Percentiles rank a stretch among this genome's conserved stretches.
Conservation (phyloP, 2,888 invertebrate genomes). For the Anorthoa munda region DNA sequence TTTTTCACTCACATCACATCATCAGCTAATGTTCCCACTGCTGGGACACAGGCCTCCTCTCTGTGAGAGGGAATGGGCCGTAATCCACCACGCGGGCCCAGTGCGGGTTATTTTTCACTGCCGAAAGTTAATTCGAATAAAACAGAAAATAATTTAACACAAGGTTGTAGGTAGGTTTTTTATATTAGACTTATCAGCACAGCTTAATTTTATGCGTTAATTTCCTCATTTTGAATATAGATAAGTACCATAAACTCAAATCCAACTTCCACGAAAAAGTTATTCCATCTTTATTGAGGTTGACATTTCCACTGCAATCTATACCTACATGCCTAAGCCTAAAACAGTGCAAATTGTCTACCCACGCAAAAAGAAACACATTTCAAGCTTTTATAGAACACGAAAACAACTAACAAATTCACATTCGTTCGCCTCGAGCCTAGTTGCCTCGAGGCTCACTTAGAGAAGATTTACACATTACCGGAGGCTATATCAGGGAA, state of each 20-base stretch:
- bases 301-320: slow-evolving; percentile 30
- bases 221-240: background rate
- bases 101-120: too few species aligned
- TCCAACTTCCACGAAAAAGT: slow-evolving; percentile 8
- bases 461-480: slow-evolving; percentile 57
- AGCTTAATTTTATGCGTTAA: background rate
- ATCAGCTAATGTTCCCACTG: too few species aligned
- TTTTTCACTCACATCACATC: too few species aligned
- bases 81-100: too few species aligned
- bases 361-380: slow-evolving; percentile 49
- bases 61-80: too few species aligned
- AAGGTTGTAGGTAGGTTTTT: background rate
- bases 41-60: too few species aligned
- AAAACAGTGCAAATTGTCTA: slow-evolving; percentile 39
- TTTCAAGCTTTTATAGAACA: slow-evolving; percentile 49
- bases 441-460: slow-evolving; percentile 22
- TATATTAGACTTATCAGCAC: too few species aligned
- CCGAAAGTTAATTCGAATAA: too few species aligned
- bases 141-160: background rate
- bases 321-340: slow-evolving; percentile 30
- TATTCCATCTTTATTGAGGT: slow-evolving; percentile 4
- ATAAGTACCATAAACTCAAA: background rate
- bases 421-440: slow-evolving; percentile 21
- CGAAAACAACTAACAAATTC: slow-evolving; percentile 51
- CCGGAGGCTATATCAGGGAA: slow-evolving; percentile 40